Conservation (phyloP, 2,113 vertebrate species). For the Columba janthina region DNA sequence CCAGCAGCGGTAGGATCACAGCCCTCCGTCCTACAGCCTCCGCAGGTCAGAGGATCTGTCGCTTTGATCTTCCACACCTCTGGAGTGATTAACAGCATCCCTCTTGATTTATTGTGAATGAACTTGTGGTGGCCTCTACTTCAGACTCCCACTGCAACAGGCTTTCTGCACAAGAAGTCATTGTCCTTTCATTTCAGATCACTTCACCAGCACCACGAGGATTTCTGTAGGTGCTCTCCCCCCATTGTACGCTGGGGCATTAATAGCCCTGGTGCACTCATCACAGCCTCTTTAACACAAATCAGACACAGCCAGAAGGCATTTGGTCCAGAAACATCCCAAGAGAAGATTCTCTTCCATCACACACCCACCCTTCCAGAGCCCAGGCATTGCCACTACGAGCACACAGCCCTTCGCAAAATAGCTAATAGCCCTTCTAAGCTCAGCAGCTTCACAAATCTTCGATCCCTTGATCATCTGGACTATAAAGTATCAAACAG, state of each 20-base stretch:
- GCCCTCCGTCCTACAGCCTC: background rate
- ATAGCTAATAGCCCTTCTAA: background rate
- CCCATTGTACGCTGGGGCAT: fast-evolving
- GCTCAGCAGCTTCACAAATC: background rate
- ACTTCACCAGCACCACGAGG: background rate
- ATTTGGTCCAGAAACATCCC: background rate
- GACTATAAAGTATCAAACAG: background rate
- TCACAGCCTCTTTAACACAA: background rate
- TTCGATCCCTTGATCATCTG: background rate
- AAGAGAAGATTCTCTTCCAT: background rate
- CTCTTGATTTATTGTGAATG: fast-evolving
- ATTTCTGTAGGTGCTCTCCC: background rate
- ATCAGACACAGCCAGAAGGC: background rate
- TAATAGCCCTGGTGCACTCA: background rate
- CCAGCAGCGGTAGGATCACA: fast-evolving
- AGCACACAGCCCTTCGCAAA: background rate
- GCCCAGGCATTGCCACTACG: background rate
- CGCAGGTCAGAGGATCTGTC: background rate
- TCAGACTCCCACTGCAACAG: background rate
- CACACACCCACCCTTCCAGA: background rate
- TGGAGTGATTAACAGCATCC: background rate
- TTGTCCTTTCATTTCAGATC: background rate
- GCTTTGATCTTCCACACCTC: fast-evolving
- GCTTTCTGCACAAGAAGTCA: background rate
- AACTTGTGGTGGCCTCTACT: background rate